A percentile compares a stretch with the other conserved stretches of the same genome.
Conservation (phyloP, 1,140 invertebrate genomes). For the Zaprionus gabonicus region DNA sequence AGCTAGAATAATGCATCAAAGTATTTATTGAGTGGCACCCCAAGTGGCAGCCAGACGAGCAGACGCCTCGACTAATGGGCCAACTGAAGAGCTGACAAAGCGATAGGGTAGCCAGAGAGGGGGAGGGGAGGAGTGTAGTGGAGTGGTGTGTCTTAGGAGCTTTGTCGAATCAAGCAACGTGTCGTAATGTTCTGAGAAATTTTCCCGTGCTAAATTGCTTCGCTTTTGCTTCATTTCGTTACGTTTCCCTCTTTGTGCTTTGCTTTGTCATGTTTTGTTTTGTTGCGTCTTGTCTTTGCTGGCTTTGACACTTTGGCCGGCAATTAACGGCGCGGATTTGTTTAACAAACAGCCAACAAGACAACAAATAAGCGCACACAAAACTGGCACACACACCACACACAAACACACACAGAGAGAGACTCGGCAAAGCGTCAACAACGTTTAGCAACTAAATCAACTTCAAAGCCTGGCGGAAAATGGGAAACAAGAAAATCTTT, state of each 20-base stretch:
- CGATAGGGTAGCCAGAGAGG: not conserved
- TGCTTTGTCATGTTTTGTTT: slow-evolving; percentile 10
- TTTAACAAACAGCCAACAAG: slow-evolving; percentile 76
- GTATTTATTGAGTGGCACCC: slow-evolving; percentile 79
- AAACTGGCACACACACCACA: slow-evolving; percentile 44
- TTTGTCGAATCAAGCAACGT: slow-evolving; percentile 20
- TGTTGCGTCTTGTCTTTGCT: slow-evolving; percentile 4
- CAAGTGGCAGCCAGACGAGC: slow-evolving; percentile 69
- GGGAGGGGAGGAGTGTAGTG: not conserved
- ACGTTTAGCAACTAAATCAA: slow-evolving; percentile 76
- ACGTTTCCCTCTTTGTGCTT: not conserved
- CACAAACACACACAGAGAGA: slow-evolving; percentile 36
- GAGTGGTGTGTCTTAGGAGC: not conserved
- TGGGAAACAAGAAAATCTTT: slow-evolving; percentile 70
- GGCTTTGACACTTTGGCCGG: slow-evolving; percentile 69
- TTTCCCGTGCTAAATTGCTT: slow-evolving; percentile 41
- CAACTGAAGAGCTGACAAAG: slow-evolving; percentile 44
- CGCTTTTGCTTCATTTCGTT: not conserved
- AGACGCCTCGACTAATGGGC: slow-evolving; percentile 67
- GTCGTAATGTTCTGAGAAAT: slow-evolving; percentile 61
- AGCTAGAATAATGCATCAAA: slow-evolving; percentile 76
- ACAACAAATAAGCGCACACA: slow-evolving; percentile 43
- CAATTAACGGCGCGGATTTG: slow-evolving; percentile 78
- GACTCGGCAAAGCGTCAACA: slow-evolving; percentile 55
- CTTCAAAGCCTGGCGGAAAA: slow-evolving; percentile 34